phyloP scores from a whole-genome alignment of 1,140 invertebrate species.

The Leptestheria dahalacensis region DNA sequence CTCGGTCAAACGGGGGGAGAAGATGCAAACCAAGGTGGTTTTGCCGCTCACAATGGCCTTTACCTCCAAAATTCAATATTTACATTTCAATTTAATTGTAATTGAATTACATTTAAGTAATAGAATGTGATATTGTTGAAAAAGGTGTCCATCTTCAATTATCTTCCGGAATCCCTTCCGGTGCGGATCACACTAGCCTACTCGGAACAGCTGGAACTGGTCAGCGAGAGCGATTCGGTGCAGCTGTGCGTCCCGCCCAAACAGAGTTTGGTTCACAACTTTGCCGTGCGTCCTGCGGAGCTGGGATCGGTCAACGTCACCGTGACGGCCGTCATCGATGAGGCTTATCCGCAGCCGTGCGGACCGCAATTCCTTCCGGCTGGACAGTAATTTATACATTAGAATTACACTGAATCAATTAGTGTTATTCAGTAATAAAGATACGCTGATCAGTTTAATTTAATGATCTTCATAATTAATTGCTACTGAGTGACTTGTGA shows the following conservation, averaged over 20 bases:
- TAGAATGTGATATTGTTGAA: conserved; percentile 10
- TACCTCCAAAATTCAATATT: too few species aligned
- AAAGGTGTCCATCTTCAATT: conserved; percentile 10
- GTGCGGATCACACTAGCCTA: conserved; percentile 35
- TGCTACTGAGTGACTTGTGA: too few species aligned
- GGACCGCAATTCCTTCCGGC: conserved; percentile 32
- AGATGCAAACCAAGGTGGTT: conserved; percentile 46
- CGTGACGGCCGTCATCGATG: conserved; percentile 37
- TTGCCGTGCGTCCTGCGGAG: conserved; percentile 31
- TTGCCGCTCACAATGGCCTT: too few species aligned
- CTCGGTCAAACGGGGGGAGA: conserved; percentile 50
- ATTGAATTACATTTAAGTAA: too few species aligned
- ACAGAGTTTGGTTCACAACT: conserved; percentile 33
- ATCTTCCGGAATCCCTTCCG: conserved; percentile 23
- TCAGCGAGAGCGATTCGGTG: conserved; percentile 14
- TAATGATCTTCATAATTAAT: too few species aligned
- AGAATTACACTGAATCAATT: conserved; percentile 8
- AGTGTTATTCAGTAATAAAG: conserved; percentile 18
- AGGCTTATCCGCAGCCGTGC: conserved; percentile 30
- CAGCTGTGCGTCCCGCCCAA: conserved; percentile 28
- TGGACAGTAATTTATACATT: conserved; percentile 26
- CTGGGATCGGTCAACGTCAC: conserved; percentile 42
- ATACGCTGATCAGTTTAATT: too few species aligned
- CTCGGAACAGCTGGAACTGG: conserved; percentile 32
- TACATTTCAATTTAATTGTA: too few species aligned